Conservation (phyloP, 35 echinoderm and acorn worm genomes). For the Chiridota heheva region DNA sequence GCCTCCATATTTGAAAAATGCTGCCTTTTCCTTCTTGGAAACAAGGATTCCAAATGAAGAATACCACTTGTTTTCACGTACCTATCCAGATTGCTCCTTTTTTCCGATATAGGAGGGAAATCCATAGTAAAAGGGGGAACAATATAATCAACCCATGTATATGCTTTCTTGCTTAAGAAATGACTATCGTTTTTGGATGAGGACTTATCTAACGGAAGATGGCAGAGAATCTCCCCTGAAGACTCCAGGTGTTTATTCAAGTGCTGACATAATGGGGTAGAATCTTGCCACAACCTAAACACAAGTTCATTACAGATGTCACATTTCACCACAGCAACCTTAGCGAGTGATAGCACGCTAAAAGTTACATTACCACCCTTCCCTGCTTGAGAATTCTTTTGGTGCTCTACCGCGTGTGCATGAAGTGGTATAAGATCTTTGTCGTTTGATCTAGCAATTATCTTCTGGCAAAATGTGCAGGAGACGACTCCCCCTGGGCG, state of each 20-base stretch:
- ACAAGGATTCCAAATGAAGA: slow-evolving; percentile 57
- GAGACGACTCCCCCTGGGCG: slow-evolving; percentile 37
- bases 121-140: slow-evolving; percentile 79
- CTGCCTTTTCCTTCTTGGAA: slow-evolving; percentile 41
- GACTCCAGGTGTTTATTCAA: slow-evolving; percentile 22
- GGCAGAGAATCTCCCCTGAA: slow-evolving; percentile 15
- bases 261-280: slow-evolving; percentile 20
- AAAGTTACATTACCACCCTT: slow-evolving; percentile 45
- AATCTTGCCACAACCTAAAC: slow-evolving; percentile 30
- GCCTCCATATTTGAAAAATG: not conserved
- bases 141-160: slow-evolving; percentile 88
- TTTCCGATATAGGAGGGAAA: slow-evolving; percentile 65
- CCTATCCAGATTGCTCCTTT: slow-evolving; percentile 49
- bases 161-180: slow-evolving; percentile 58
- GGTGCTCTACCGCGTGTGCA: slow-evolving; percentile 43
- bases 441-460: slow-evolving; percentile 22
- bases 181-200: slow-evolving; percentile 43
- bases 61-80: slow-evolving; percentile 48
- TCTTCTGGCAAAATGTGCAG: slow-evolving; percentile 37
- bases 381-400: not conserved
- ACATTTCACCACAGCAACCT: slow-evolving; percentile 20
- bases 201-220: slow-evolving; percentile 7
- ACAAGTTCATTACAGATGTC: slow-evolving; percentile 36
- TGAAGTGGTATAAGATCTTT: slow-evolving; percentile 38
- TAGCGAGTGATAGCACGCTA: slow-evolving; percentile 30